Evolutionary conservation across 2,113 vertebrate genomes (phyloP).

Genomic region (Gopherus evgoodei): DNA sequence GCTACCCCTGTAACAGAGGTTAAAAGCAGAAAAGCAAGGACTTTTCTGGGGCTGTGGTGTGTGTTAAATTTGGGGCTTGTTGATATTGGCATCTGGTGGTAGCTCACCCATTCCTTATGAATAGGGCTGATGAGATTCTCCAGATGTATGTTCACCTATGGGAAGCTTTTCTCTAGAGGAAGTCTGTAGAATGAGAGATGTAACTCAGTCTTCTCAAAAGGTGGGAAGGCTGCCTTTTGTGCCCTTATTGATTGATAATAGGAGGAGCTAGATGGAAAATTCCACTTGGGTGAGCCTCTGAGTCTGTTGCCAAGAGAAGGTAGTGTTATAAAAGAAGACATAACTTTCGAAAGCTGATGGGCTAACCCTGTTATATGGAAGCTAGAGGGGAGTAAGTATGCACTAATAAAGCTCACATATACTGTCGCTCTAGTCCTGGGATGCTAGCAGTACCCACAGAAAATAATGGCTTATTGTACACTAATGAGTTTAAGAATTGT

Average conservation of each 20-base stretch:
- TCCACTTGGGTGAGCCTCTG: background rate
- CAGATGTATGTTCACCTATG: background rate
- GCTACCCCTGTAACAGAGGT: background rate
- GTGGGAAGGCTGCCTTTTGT: background rate
- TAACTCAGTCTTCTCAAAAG: background rate
- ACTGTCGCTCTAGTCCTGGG: background rate
- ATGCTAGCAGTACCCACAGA: background rate
- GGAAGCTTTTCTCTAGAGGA: background rate
- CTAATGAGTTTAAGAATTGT: background rate
- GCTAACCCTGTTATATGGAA: background rate
- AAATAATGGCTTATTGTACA: background rate
- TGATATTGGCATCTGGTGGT: background rate
- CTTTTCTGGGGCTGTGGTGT: background rate
- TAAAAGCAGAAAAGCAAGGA: background rate
- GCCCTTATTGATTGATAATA: background rate
- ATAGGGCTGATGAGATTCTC: background rate
- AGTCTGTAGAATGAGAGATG: background rate
- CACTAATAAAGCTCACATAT: background rate
- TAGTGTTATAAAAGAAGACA: background rate
- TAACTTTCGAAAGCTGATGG: background rate
- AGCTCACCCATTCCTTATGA: background rate
- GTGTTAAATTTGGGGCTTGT: background rate
- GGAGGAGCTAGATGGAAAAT: background rate
- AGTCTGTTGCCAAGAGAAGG: background rate
- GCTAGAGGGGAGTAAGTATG: too few species aligned